Evolutionary conservation across 2,888 invertebrate species (phyloP), one percentile per base, ranked within the genome.

Genomic region (Pachymerium ferrugineum): DNA sequence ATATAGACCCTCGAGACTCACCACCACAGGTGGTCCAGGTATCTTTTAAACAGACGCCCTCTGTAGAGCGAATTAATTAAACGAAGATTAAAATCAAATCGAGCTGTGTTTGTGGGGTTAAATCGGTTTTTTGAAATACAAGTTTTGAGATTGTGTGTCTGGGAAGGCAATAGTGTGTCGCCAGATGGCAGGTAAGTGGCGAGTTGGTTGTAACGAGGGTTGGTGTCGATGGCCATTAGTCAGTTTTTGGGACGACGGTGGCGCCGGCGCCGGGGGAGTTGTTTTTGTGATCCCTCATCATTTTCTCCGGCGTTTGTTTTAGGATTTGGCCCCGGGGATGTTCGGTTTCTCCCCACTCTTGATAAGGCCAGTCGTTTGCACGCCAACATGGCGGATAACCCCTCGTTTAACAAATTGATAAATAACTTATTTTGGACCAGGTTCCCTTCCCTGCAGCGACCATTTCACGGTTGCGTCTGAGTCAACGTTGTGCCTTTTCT

Each of bases 391-490:
- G 62, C 62, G 25, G 62, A 62, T 62, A 62, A 25, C 62, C 62
- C 62, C 62, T 62, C 62, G 62, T 62, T 62, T 62, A 62, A 62
- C 62, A 62, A 62, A 62, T 62, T 62, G 62, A 62, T 62, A 62
- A 62, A 62, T 62, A 62, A 62, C 62, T 62, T 62, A 62, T 62
- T 62, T 62, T 62, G 62, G 62, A 10, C 22, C n/a, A 22, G 16
- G 38, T 38, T 38, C n/a, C 38, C 31, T 30, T 29, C 28, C 70
- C 70, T 30, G 12, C 31, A 16, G 14, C 29, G 14, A 25, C 30
- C 70, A 30, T n/a, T n/a, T n/a, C n/a, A n/a, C n/a, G n/a, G n/a
- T n/a, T n/a, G n/a, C n/a, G n/a, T n/a, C n/a, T n/a, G n/a, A n/a
- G n/a, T n/a, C n/a, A n/a, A n/a, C n/a, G n/a, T n/a, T n/a, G n/a